phyloP scores from a whole-genome alignment of 1,140 invertebrate genomes.

The Ladona fulva region DNA sequence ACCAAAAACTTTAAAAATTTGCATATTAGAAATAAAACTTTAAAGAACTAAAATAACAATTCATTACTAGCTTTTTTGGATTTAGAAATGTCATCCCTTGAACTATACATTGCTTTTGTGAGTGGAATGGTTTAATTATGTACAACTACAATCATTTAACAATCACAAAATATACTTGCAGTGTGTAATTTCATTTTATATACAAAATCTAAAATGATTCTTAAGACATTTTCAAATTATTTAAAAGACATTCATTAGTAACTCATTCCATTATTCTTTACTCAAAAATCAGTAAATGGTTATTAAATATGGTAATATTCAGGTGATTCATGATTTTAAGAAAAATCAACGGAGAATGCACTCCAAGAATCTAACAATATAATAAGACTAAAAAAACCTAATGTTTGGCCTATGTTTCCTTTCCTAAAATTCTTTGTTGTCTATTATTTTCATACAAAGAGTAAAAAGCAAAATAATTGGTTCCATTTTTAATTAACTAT shows the following conservation, averaged over 20 bases:
- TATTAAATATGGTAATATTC: not conserved
- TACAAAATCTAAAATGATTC: not conserved
- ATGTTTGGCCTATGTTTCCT: not conserved
- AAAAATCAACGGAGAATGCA: not conserved
- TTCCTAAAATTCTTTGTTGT: not conserved
- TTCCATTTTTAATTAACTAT: not conserved
- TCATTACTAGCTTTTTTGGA: conserved; percentile 4
- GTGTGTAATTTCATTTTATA: not conserved
- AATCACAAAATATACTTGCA: conserved; percentile 1
- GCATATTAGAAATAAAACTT: not conserved
- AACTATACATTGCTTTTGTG: conserved; percentile 1
- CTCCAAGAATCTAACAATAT: not conserved
- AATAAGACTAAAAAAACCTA: not conserved
- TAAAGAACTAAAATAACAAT: not conserved
- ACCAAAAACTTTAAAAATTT: not conserved
- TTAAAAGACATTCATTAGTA: not conserved
- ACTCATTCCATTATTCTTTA: not conserved
- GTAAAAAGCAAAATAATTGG: conserved; percentile 1
- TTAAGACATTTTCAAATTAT: not conserved
- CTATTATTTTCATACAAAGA: not conserved
- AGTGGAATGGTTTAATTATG: conserved; percentile 4
- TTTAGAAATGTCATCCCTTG: not conserved
- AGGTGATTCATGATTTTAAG: not conserved
- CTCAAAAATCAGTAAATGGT: not conserved
- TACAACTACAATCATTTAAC: conserved; percentile 7